phyloP scores from a whole-genome alignment of 2,888 invertebrate genomes.

The Chymomyza procnemis region DNA sequence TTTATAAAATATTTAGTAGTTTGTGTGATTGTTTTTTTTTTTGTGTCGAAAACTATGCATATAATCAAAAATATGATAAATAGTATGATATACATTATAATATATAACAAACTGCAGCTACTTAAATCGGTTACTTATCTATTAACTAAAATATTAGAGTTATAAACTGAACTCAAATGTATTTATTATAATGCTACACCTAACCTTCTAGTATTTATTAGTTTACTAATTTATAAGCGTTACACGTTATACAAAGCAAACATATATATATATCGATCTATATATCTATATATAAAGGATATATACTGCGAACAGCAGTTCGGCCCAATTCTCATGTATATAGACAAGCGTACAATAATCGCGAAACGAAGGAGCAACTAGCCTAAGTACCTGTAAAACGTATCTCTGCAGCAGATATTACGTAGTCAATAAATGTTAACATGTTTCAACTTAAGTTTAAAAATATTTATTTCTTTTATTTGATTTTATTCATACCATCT shows the following conservation, averaged over 20 bases:
- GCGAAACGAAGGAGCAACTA: conserved; percentile 61
- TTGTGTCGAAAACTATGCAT: neutral
- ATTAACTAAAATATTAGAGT: neutral
- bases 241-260: conserved; percentile 5
- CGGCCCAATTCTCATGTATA: conserved; percentile 35
- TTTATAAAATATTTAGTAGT: neutral
- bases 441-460: conserved; percentile 46
- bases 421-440: conserved; percentile 68
- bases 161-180: conserved; percentile 1
- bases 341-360: conserved; percentile 69
- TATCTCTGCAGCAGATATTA: conserved; percentile 53
- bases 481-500: neutral
- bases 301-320: conserved; percentile 14
- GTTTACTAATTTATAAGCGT: neutral
- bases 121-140: neutral
- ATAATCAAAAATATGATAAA: too few relatives aligned
- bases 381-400: conserved; percentile 66
- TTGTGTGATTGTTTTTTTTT: neutral
- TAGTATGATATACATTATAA: neutral
- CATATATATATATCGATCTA: conserved; percentile 18
- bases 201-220: neutral
- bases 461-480: conserved; percentile 10
- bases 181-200: conserved; percentile 2
- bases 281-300: neutral
- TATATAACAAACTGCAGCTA: neutral